phyloP scores from a whole-genome alignment of 2,797 vertebrate genomes.

The Enteromius unitaeniatus region DNA sequence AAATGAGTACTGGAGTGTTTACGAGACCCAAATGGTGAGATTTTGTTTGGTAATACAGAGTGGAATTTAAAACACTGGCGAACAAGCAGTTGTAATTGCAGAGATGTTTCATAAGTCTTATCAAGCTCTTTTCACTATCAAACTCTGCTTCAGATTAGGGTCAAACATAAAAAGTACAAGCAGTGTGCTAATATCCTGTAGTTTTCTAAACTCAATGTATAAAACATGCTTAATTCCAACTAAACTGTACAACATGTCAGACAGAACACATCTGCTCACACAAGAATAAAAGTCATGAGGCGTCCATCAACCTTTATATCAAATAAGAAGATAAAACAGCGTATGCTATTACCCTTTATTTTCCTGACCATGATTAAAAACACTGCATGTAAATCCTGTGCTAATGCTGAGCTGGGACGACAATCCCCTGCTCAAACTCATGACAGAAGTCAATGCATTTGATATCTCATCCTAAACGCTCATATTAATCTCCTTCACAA shows the following conservation, averaged over 20 bases:
- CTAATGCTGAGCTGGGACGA: not conserved
- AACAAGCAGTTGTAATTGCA: not conserved
- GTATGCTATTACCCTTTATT: not conserved
- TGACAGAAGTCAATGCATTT: conserved; percentile 23
- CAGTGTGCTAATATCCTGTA: not conserved
- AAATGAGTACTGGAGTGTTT: not conserved
- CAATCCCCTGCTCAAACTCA: conserved; percentile 20
- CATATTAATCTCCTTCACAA: conserved; percentile 39
- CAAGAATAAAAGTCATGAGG: not conserved
- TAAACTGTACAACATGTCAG: not conserved
- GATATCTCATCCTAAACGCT: conserved; percentile 7
- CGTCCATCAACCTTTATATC: not conserved
- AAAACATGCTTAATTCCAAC: not conserved
- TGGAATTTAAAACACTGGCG: not conserved
- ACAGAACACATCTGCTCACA: not conserved
- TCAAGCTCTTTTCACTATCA: not conserved
- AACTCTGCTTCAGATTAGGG: not conserved
- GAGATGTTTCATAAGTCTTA: not conserved
- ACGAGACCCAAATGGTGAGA: not conserved
- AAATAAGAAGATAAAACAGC: not conserved
- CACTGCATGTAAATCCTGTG: not conserved
- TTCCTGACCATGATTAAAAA: not conserved
- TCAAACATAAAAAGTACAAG: not conserved
- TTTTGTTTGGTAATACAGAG: not conserved
- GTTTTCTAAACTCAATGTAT: not conserved